Evolutionary conservation across 2,797 vertebrate species (phyloP), one percentile per base, ranked within the genome.

Genomic region (Australoheros facetus): DNA sequence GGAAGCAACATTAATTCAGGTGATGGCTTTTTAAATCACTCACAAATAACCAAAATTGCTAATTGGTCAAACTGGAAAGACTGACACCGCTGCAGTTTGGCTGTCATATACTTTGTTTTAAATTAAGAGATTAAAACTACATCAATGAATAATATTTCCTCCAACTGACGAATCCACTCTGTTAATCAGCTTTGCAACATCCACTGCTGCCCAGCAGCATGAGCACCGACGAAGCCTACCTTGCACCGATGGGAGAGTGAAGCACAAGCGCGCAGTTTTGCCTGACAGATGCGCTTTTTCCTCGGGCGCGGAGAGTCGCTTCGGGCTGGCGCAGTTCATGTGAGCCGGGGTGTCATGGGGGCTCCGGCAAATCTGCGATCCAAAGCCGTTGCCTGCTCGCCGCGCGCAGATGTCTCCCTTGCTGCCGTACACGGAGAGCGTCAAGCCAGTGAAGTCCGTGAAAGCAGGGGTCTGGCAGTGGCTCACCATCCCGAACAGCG

Each of bases 401-500:
- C 94, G 93, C 72, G 91, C 75, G 16, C 94, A 95, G 58, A 95
- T 79, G 70, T 96, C 95, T 76, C 94, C 82, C 80, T 94, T 95
- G 86, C 88, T 73, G 83, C 93, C 88, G 92, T 92, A 95, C 90
- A 94, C 92, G 85, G 94, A 93, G 77, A 94, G 91, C 48, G 94
- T 86, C 88, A 95, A 51, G 75, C 94, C 92, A 81, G 91, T 39
- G 80, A 96, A 94, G 91, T 96, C 95, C 23, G 93, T 53, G 83
- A 94, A 94, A 4, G 91, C 21, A 4, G 93, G 92, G 58, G 88
- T 88, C 88, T 94, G 94, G 85, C 94, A 95, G 89, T 94, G 95
- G 84, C 95, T 95, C 82, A 96, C 91, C 96, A 96, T 95, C 91
- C 93, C 95, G 91, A 94, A 89, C 78, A 93, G 89, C 78, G 95